These are phyloP conservation scores for Holothuria leucospilota DNA, from an alignment of 53 echinoderm and acorn worm genomes.

Conservation along the genomic window DNA sequence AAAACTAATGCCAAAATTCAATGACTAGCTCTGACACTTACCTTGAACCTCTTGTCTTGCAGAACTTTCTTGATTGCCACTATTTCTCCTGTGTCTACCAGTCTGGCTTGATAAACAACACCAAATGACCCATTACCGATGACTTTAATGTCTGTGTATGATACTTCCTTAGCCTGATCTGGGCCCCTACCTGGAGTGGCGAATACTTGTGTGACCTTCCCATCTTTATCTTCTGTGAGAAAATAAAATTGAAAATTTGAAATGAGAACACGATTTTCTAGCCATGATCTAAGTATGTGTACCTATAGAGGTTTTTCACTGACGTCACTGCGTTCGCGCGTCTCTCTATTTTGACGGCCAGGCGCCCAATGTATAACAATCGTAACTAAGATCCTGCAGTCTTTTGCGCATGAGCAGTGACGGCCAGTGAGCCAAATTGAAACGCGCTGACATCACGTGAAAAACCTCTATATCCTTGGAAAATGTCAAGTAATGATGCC, in stretches of 20 bases:
- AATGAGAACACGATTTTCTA: too few relatives aligned
- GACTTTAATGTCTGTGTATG: slow-evolving; percentile 93
- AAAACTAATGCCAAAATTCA: background rate
- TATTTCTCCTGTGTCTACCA: slow-evolving; percentile 89
- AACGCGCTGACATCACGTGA: too few relatives aligned
- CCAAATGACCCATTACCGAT: slow-evolving; percentile 99
- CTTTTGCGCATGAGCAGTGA: too few relatives aligned
- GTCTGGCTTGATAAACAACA: slow-evolving; percentile 95
- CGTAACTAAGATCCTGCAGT: too few relatives aligned
- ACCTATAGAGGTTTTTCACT: too few relatives aligned
- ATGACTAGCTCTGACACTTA: slow-evolving; percentile 23
- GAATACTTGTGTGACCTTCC: slow-evolving; percentile 92
- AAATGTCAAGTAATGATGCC: background rate
- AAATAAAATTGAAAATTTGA: too few relatives aligned
- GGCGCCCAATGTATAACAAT: too few relatives aligned
- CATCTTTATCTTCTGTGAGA: slow-evolving; percentile 77
- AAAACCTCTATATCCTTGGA: too few relatives aligned
- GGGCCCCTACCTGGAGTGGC: slow-evolving; percentile 83
- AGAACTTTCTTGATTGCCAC: slow-evolving; percentile 99
- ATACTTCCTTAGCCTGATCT: slow-evolving; percentile 78
- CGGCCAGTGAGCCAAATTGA: too few relatives aligned
- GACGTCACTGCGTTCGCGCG: too few relatives aligned
- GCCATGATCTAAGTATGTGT: too few relatives aligned
- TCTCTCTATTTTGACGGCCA: too few relatives aligned
- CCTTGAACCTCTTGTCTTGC: slow-evolving; percentile 98